phyloP scores from a whole-genome alignment of 2,113 vertebrate genomes.

The Pachypanchax playfairii region DNA sequence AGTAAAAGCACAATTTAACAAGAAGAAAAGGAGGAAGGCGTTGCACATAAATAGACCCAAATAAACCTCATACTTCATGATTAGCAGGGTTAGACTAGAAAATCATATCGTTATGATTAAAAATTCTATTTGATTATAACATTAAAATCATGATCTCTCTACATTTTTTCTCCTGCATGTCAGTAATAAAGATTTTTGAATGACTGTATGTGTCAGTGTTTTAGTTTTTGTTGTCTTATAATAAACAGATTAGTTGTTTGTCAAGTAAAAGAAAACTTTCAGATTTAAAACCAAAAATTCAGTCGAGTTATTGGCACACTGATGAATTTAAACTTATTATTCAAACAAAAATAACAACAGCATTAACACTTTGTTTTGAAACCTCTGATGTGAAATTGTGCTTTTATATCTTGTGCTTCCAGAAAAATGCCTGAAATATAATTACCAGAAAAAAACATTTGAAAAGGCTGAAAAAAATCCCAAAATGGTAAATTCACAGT shows the following conservation, averaged over 20 bases:
- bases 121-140: conserved; percentile 6
- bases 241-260: neutral
- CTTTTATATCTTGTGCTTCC: too few species aligned
- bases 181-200: conserved; percentile 46
- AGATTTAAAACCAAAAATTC: neutral
- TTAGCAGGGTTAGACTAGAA: conserved; percentile 1
- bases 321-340: too few species aligned
- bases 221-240: neutral
- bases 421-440: too few species aligned
- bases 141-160: conserved; percentile 49
- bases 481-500: too few species aligned
- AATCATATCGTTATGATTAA: conserved; percentile 12
- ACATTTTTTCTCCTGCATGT: conserved; percentile 27
- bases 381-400: too few species aligned
- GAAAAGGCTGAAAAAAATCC: too few species aligned
- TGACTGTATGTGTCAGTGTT: conserved; percentile 14
- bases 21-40: conserved; percentile 67
- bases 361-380: too few species aligned
- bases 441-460: too few species aligned
- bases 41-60: neutral
- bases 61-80: conserved; percentile 3
- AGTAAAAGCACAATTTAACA: conserved; percentile 50
- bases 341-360: too few species aligned
- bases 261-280: neutral
- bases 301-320: too few species aligned